Conservation (phyloP, 2,888 invertebrate species). For the Poecilus cupreus region DNA sequence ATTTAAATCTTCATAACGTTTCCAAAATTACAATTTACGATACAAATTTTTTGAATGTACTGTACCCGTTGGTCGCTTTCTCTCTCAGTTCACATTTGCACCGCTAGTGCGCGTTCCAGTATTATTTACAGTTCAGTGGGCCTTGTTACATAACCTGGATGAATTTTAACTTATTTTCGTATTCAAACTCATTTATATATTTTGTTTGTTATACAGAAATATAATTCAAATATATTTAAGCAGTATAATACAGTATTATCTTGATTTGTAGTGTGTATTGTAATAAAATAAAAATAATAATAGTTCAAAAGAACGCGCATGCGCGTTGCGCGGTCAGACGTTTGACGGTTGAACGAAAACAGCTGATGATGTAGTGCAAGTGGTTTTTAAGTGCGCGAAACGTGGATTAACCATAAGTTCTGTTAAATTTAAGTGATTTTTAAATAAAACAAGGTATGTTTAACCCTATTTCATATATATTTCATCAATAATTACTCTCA, state of each 20-base stretch:
- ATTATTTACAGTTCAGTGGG: neutral
- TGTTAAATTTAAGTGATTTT: conserved; percentile 10
- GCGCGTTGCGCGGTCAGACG: neutral
- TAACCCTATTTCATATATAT: neutral
- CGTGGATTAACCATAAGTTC: conserved; percentile 35
- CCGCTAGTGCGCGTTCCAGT: too few species aligned
- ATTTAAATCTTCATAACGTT: too few species aligned
- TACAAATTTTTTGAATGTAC: too few species aligned
- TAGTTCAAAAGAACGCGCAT: too few species aligned
- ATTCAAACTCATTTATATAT: neutral
- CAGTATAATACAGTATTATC: too few species aligned
- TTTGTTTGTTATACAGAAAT: too few species aligned
- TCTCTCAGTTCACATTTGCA: too few species aligned
- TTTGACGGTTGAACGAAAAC: conserved; percentile 42
- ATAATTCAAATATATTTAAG: too few species aligned
- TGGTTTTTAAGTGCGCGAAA: conserved; percentile 51
- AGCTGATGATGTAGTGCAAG: conserved; percentile 39
- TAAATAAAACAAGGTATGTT: conserved; percentile 42
- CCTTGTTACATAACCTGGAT: neutral
- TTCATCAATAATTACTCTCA: neutral
- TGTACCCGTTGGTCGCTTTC: too few species aligned
- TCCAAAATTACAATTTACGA: too few species aligned
- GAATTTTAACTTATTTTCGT: neutral
- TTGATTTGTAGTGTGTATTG: too few species aligned
- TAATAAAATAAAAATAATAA: neutral